A percentile compares a stretch with the other conserved stretches of the same genome.
Evolutionary conservation across 2,797 vertebrate species (phyloP).

Genomic region (Sebastolobus altivelis): DNA sequence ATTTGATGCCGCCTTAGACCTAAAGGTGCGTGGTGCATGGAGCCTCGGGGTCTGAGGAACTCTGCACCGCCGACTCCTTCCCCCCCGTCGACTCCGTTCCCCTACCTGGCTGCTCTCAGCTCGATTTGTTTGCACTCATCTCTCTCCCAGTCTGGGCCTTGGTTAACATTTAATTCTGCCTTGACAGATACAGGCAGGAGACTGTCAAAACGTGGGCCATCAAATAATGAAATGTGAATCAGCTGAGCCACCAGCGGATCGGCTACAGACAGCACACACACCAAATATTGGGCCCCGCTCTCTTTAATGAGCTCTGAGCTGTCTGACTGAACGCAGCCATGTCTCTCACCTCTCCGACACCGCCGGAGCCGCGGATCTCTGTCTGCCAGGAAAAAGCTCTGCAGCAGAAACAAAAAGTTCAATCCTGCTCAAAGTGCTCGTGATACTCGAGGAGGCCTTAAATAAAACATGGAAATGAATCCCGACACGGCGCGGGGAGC

Average conservation of each 20-base stretch:
- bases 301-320: constrained; percentile 78
- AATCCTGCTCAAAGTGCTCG: constrained; percentile 63
- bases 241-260: constrained; percentile 57
- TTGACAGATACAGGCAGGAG: constrained; percentile 73
- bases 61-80: constrained; percentile 12
- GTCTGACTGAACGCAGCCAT: constrained; percentile 63
- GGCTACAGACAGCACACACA: constrained; percentile 48
- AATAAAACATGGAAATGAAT: constrained; percentile 81
- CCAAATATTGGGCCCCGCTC: constrained; percentile 50
- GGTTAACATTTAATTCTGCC: constrained; percentile 81
- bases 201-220: constrained; percentile 70
- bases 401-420: constrained; percentile 62
- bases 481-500: constrained; percentile 51
- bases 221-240: constrained; percentile 70
- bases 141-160: constrained; percentile 58
- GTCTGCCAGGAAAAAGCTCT: constrained; percentile 58
- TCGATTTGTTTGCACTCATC: constrained; percentile 76
- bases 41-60: constrained; percentile 38
- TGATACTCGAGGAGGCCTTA: constrained; percentile 66
- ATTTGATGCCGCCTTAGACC: constrained; percentile 69
- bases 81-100: neutral
- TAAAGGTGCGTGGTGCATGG: constrained; percentile 15
- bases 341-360: constrained; percentile 62
- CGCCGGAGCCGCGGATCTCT: constrained; percentile 35
- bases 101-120: constrained; percentile 58